Evolutionary conservation across 2,113 vertebrate genomes (phyloP).

Genomic region (Paralichthys olivaceus): DNA sequence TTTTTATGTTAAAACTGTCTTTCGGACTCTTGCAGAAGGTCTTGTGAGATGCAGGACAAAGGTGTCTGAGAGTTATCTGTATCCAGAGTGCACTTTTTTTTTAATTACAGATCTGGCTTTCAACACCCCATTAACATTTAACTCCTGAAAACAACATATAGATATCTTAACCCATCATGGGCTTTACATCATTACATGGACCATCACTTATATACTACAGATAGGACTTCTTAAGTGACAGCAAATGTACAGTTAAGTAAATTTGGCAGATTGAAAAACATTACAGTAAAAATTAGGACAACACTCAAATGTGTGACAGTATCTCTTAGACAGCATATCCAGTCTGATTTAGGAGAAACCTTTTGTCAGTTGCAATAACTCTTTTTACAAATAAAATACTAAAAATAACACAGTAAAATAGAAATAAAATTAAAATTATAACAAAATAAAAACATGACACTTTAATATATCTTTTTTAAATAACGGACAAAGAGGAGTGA

Average conservation of each 20-base stretch:
- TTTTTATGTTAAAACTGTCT: no score
- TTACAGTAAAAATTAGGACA: neutral
- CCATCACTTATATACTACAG: neutral
- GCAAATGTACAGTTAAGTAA: constrained; percentile 2
- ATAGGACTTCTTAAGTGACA: neutral
- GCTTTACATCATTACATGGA: constrained; percentile 12
- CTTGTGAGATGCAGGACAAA: neutral
- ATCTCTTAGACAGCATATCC: constrained; percentile 1
- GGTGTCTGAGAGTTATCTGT: neutral
- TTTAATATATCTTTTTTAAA: constrained; percentile 16
- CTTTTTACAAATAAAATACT: neutral
- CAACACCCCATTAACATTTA: constrained; percentile 17
- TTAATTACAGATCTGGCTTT: constrained; percentile 31
- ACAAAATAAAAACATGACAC: constrained; percentile 4
- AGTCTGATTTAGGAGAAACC: neutral
- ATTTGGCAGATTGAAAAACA: constrained; percentile 26
- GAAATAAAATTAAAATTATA: neutral
- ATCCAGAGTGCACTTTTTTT: constrained; percentile 19
- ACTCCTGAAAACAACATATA: neutral
- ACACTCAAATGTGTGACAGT: neutral
- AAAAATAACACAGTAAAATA: constrained; percentile 1
- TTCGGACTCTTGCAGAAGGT: no score
- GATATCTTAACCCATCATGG: neutral
- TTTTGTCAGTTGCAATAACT: neutral
- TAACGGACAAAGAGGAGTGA: constrained; percentile 2